Evolutionary conservation across 2,113 vertebrate species (phyloP).

Genomic region (Halcyon malimbica): DNA sequence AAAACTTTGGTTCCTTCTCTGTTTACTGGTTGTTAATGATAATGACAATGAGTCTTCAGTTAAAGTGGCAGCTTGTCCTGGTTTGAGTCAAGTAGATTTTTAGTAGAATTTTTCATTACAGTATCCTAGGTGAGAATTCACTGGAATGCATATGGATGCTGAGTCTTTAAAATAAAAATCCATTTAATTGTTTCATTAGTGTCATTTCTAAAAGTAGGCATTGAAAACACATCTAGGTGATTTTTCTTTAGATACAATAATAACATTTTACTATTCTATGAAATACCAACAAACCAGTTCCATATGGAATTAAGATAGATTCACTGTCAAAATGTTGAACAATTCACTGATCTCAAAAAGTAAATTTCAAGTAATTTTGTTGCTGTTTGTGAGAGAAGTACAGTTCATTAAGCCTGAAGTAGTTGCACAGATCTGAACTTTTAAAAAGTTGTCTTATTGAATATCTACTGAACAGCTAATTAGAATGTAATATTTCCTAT

Average conservation of each 20-base stretch:
- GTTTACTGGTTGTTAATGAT: background rate
- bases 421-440: background rate
- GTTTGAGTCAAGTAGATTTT: background rate
- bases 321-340: background rate
- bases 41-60: background rate
- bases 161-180: background rate
- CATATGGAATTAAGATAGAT: background rate
- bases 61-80: background rate
- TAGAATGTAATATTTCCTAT: background rate
- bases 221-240: background rate
- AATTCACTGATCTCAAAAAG: background rate
- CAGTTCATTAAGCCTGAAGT: background rate
- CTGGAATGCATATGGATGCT: background rate
- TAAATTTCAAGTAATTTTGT: background rate
- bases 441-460: background rate
- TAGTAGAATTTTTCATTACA: background rate
- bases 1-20: background rate
- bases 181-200: background rate
- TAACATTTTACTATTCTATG: background rate
- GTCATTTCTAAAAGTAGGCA: background rate
- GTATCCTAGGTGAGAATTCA: background rate
- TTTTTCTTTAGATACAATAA: background rate
- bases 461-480: background rate
- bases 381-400: background rate
- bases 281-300: background rate